Percentiles rank a stretch among this genome's conserved stretches.
Evolutionary conservation across 2,797 vertebrate genomes (phyloP).

Genomic region (Eulemur mongoz): DNA sequence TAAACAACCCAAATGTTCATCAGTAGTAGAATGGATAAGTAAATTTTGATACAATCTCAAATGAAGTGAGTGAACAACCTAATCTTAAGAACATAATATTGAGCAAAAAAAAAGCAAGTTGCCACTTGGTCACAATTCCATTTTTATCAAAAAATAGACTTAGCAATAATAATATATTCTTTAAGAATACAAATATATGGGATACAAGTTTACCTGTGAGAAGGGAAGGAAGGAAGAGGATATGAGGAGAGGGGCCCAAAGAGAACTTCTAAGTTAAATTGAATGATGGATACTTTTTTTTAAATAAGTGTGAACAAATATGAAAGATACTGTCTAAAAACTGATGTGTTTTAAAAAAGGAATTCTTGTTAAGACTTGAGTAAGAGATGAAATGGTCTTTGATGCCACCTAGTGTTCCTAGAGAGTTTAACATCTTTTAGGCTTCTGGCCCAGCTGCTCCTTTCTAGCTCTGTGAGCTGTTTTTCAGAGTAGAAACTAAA

Average conservation of each 20-base stretch:
- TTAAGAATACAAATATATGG: not conserved
- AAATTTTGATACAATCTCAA: not conserved
- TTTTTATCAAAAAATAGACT: slow-evolving; percentile 44
- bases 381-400: slow-evolving; percentile 55
- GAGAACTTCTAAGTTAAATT: slow-evolving; percentile 39
- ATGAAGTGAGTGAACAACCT: not conserved
- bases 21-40: slow-evolving; percentile 19
- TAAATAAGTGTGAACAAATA: not conserved
- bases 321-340: not conserved
- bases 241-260: not conserved
- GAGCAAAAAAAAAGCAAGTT: not conserved
- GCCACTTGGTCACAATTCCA: slow-evolving; percentile 1
- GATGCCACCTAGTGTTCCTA: slow-evolving; percentile 81
- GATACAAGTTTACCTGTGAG: slow-evolving; percentile 30
- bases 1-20: slow-evolving; percentile 30
- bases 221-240: not conserved
- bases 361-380: not conserved
- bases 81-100: slow-evolving; percentile 31
- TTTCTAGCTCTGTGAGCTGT: not conserved
- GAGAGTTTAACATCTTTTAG: not conserved
- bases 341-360: not conserved
- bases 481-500: slow-evolving; percentile 19
- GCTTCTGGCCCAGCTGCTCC: not conserved
- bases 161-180: not conserved
- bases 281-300: not conserved